Base-by-base conservation (phyloP, 2,797 vertebrate species). In the Danio tinwini region DNA sequence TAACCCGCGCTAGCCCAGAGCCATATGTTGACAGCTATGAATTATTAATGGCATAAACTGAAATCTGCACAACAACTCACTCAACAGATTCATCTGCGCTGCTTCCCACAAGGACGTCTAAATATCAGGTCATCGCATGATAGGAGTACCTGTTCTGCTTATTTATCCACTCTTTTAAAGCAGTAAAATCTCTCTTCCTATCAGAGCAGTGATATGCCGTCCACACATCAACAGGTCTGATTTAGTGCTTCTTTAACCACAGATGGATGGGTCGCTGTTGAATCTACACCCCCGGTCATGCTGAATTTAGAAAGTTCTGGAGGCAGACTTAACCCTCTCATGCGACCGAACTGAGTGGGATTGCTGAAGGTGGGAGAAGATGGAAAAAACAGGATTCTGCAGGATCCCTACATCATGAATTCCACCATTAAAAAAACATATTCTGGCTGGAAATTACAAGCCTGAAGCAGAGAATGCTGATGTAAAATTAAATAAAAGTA, bases 241-340 rank as follows among this genome's bases (percentile, higher is more conserved):
- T 65, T 50, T 44, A 74, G 44, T 21, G 40, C 44, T 19, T 16
- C 40, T 72, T 37, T 64, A 67, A 70, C 53, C 67, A 62, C 52
- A 80, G 42, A 78, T 49, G 37, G 69, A 63, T 58, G 68, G 76
- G 59, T 47, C 65, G 44, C 62, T 21, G 19, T 37, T 29, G 71
- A 65, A 52, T 50, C 21, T 6, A 11, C 29, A 17, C 47, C 45
- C 53, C 58, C 58, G 0, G 42, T 72, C 76, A 53, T 39, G 52
- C 72, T 68, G 42, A 37, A 77, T 63, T 52, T 29, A 68, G 70
- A 70, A 81, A 53, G 85, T 82, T 85, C 80, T 69, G 37, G 84
- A 83, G 73, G 40, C 44, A 85, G 47, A 82, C 67, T 19, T 71
- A 53, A 76, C 59, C 39, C 67, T 76, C 77, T 80, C 55, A 53